Evolutionary conservation across 2,797 vertebrate genomes (phyloP).

Genomic region (Karalla daura): DNA sequence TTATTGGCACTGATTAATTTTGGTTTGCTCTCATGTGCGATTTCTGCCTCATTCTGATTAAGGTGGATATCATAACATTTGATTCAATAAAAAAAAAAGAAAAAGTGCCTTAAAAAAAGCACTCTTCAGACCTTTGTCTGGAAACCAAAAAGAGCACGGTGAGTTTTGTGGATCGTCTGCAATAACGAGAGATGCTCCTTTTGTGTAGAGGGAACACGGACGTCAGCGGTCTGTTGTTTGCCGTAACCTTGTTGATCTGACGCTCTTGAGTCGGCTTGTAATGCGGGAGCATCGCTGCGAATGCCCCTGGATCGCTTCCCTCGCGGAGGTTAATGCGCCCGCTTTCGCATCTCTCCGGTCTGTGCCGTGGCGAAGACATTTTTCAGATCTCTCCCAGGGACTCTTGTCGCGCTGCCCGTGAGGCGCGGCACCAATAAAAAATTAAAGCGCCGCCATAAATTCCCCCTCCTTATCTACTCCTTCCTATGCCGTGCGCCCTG

Average conservation of each 20-base stretch:
- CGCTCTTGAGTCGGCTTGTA: neutral
- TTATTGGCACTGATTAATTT: neutral
- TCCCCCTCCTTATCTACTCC: constrained; percentile 52
- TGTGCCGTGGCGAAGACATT: constrained; percentile 23
- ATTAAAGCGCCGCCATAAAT: constrained; percentile 62
- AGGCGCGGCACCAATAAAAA: constrained; percentile 57
- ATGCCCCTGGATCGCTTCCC: neutral
- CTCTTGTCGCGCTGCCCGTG: constrained; percentile 51
- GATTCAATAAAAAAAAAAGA: neutral
- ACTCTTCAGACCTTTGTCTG: neutral
- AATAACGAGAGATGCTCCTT: neutral
- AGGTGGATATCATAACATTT: neutral
- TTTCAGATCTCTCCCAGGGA: constrained; percentile 25
- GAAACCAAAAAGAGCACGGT: neutral
- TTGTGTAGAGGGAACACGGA: neutral
- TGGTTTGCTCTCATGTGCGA: neutral
- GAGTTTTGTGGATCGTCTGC: neutral
- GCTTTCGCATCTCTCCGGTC: constrained; percentile 24
- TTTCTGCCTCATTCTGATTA: neutral
- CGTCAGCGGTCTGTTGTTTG: neutral
- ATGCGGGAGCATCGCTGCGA: neutral
- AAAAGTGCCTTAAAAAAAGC: neutral
- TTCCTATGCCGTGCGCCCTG: constrained; percentile 22
- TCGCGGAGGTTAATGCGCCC: constrained; percentile 4
- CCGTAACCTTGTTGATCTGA: neutral